phyloP scores from a whole-genome alignment of 2,888 invertebrate species.

The Blomia tropicalis region DNA sequence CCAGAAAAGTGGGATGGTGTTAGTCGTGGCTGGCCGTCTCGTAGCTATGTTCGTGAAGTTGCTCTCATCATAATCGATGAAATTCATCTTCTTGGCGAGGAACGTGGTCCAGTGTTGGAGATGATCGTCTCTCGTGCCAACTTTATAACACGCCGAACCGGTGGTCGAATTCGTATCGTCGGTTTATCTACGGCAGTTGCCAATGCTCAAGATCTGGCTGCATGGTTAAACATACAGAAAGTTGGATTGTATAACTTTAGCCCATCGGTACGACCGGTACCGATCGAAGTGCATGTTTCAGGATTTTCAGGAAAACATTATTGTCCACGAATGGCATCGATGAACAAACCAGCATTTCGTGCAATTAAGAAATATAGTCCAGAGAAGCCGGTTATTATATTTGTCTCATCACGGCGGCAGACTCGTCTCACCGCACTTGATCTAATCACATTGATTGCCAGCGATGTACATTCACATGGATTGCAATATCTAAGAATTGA shows the following conservation, averaged over 20 bases:
- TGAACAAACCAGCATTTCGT: slow-evolving; percentile 96
- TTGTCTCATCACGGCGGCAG: slow-evolving; percentile 89
- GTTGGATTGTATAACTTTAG: slow-evolving; percentile 93
- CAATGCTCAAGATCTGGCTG: slow-evolving; percentile 86
- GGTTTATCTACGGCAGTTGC: slow-evolving; percentile 94
- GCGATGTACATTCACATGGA: slow-evolving; percentile 49
- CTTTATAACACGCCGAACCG: slow-evolving; percentile 67
- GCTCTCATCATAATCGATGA: slow-evolving; percentile 90
- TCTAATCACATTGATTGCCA: slow-evolving; percentile 74
- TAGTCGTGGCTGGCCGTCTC: slow-evolving; percentile 90
- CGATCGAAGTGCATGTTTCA: slow-evolving; percentile 76
- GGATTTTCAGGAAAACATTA: slow-evolving; percentile 96
- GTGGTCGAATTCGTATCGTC: slow-evolving; percentile 63
- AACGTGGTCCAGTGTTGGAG: slow-evolving; percentile 54
- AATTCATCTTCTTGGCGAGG: slow-evolving; percentile 73
- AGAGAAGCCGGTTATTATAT: slow-evolving; percentile 71
- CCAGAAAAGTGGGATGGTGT: slow-evolving; percentile 99
- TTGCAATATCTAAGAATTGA: background rate
- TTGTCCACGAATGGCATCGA: slow-evolving; percentile 96
- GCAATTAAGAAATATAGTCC: slow-evolving; percentile 82
- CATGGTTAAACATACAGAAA: slow-evolving; percentile 70
- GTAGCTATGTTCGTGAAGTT: slow-evolving; percentile 74
- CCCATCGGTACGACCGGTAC: slow-evolving; percentile 92
- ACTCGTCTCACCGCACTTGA: slow-evolving; percentile 91
- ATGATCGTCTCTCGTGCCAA: slow-evolving; percentile 95